These are phyloP conservation scores for Onchidella celtica DNA, from an alignment of 2,888 invertebrate species.

Conservation along the genomic window DNA sequence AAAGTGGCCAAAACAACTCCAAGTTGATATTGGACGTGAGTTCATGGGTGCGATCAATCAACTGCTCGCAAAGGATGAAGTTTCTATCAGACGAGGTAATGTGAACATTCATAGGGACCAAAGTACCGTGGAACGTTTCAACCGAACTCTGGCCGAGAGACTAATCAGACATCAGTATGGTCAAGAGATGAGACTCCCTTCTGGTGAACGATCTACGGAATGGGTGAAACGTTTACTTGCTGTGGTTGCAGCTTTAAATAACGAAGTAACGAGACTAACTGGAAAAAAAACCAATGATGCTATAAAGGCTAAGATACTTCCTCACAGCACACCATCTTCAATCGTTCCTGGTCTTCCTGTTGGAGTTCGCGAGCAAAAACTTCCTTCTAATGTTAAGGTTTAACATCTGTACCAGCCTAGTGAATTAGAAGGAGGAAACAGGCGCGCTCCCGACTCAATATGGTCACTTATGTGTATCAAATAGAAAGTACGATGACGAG, in stretches of 20 bases:
- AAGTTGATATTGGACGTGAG: conserved; percentile 16
- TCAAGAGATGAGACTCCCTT: no score
- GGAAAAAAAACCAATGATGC: no score
- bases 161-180: no score
- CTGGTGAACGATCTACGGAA: no score
- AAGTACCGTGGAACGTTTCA: background rate
- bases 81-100: no score
- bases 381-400: background rate
- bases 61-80: no score
- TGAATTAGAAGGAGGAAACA: background rate
- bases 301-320: no score
- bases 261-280: background rate
- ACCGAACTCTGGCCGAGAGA: conserved; percentile 1
- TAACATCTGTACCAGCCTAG: conserved; percentile 5
- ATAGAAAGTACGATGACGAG: background rate
- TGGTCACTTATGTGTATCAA: background rate
- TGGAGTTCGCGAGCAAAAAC: background rate
- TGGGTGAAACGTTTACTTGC: no score
- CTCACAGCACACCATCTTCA: no score
- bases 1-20: background rate
- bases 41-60: no score
- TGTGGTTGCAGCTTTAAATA: no score
- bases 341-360: background rate
- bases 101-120: no score
- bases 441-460: background rate